Evolutionary conservation across 2,888 invertebrate genomes (phyloP), one percentile per base, ranked within the genome.

Genomic region (Drosophila sordidula): DNA sequence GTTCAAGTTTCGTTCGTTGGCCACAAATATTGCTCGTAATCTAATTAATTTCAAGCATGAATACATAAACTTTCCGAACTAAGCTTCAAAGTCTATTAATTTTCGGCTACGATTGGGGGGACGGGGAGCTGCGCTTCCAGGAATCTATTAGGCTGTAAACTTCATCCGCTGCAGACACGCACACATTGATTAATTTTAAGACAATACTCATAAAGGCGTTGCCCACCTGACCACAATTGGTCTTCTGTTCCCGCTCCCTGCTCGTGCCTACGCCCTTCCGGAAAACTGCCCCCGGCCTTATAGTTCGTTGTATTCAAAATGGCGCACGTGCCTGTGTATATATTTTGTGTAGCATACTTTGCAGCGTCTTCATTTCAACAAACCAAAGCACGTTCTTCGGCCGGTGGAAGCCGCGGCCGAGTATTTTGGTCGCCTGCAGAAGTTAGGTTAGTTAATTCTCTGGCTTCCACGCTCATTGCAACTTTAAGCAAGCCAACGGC

Each of bases 121-220:
- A 6, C 11, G 26, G 26, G 14, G 25, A 1, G 22, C 12, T 34
- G 11, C 34, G 25, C 46, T 49, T 0, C 38, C 49, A 8, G 49
- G 66, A 82, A 82, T 82, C 85, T 80, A 80, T 84, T 75, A 80
- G 74, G 45, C 39, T 74, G 51, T 47, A 77, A 85, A 79, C 57
- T 79, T 82, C 64, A 51, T 57, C 51, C 71, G 70, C 45, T 68
- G 55, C 65, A 55, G 57, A 70, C 70, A 74, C 86, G 78, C 74
- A 73, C 85, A 82, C 73, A 76, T 87, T 85, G 85, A 85, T 85
- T 87, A 85, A 85, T 87, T 85, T 87, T 82, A 85, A 87, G 85
- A 87, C 87, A 85, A 85, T 85, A 87, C 86, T 83, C 86, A 83
- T 86, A 80, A 83, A 80, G 76, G 83, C 78, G 66, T 68, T 65